These are phyloP conservation scores for Physella acuta DNA, from an alignment of 1,140 invertebrate species.

Conservation along the genomic window DNA sequence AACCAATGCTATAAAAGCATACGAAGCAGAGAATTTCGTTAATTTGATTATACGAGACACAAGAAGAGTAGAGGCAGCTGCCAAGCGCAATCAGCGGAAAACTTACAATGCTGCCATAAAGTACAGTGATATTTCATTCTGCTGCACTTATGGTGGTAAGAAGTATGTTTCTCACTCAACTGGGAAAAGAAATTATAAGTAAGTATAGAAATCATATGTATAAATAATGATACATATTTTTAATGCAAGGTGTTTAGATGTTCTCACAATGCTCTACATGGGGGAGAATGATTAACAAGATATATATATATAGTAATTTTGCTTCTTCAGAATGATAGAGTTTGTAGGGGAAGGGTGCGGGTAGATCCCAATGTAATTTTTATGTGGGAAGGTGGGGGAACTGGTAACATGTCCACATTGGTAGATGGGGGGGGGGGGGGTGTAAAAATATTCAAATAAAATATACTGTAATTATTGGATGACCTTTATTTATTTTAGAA, in stretches of 20 bases:
- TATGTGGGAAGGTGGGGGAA: not conserved
- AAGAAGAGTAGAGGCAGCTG: constrained; percentile 11
- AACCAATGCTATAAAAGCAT: constrained; percentile 9
- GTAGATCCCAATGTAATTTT: constrained; percentile 1
- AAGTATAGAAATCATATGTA: too few relatives aligned
- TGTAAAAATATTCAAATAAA: too few relatives aligned
- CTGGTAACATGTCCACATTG: too few relatives aligned
- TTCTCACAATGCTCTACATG: too few relatives aligned
- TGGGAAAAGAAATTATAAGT: constrained; percentile 22
- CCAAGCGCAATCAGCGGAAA: constrained; percentile 18
- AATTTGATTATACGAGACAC: constrained; percentile 20
- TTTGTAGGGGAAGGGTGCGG: too few relatives aligned
- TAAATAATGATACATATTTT: too few relatives aligned
- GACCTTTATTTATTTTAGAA: constrained; percentile 12
- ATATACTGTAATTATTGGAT: too few relatives aligned
- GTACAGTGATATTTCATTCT: constrained; percentile 22
- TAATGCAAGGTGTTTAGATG: too few relatives aligned
- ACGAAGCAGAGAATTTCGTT: constrained; percentile 22
- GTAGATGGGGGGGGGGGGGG: too few relatives aligned
- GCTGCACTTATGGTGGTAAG: constrained; percentile 23
- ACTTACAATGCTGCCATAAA: constrained; percentile 15
- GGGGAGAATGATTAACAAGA: too few relatives aligned
- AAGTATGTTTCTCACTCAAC: constrained; percentile 21
- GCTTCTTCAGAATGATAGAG: too few relatives aligned
- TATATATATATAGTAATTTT: too few relatives aligned